phyloP scores from a whole-genome alignment of 1,140 invertebrate species.

The Paraescarpia echinospica region DNA sequence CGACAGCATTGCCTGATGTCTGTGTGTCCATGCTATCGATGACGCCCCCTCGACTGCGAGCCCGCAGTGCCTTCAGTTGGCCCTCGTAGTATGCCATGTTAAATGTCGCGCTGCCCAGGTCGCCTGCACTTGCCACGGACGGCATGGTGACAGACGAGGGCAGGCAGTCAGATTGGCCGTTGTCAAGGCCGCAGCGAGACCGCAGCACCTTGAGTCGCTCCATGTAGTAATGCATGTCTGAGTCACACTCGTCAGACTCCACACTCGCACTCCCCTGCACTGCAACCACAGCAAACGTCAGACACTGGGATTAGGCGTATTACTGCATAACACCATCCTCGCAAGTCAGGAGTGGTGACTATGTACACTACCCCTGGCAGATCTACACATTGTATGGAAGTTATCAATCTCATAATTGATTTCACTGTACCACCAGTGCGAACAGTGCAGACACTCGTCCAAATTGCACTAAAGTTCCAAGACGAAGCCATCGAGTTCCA shows the following conservation, averaged over 20 bases:
- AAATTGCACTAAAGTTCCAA: too few species aligned
- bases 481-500: too few species aligned
- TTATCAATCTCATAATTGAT: too few species aligned
- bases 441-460: too few species aligned
- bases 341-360: too few species aligned
- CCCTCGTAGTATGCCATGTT: background rate
- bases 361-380: too few species aligned
- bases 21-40: background rate
- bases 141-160: background rate
- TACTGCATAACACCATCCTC: too few species aligned
- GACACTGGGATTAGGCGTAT: too few species aligned
- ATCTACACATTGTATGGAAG: too few species aligned
- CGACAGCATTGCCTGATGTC: background rate
- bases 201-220: slow-evolving; percentile 13
- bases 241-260: background rate
- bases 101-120: background rate
- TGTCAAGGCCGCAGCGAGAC: slow-evolving; percentile 8
- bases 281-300: background rate
- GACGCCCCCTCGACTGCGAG: background rate
- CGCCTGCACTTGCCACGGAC: background rate
- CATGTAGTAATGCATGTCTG: slow-evolving; percentile 13
- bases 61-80: background rate
- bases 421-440: too few species aligned
- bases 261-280: background rate
- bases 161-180: background rate